These are phyloP conservation scores for Drosophila meridiana DNA, from an alignment of 2,888 invertebrate genomes.

Conservation along the genomic window DNA sequence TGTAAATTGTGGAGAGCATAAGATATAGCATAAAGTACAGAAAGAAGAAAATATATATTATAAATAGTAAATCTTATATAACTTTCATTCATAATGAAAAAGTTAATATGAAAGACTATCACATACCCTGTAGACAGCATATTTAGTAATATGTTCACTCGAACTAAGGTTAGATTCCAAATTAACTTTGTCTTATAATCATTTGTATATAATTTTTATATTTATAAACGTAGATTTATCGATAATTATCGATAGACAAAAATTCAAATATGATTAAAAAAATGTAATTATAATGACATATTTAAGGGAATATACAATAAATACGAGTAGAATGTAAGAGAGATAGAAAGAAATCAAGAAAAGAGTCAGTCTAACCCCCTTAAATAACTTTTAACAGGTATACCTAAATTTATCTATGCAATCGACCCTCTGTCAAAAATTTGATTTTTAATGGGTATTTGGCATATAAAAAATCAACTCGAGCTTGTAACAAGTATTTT, in stretches of 20 bases:
- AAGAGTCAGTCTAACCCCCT: neutral
- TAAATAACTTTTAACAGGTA: neutral
- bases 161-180: neutral
- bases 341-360: neutral
- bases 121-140: neutral
- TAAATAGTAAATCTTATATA: too few relatives aligned
- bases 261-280: neutral
- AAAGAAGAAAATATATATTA: too few relatives aligned
- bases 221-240: neutral
- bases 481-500: constrained; percentile 46
- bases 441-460: neutral
- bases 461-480: constrained; percentile 12
- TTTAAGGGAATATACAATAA: neutral
- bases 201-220: neutral
- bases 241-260: neutral
- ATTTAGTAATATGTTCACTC: neutral
- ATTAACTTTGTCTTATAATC: neutral
- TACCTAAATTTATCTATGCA: neutral
- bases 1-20: neutral
- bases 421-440: neutral
- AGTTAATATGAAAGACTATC: neutral
- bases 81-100: neutral
- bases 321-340: neutral
- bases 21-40: too few relatives aligned
- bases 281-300: neutral